Evolutionary conservation across 2,113 vertebrate species (phyloP).

Genomic region (Heteronetta atricapilla): DNA sequence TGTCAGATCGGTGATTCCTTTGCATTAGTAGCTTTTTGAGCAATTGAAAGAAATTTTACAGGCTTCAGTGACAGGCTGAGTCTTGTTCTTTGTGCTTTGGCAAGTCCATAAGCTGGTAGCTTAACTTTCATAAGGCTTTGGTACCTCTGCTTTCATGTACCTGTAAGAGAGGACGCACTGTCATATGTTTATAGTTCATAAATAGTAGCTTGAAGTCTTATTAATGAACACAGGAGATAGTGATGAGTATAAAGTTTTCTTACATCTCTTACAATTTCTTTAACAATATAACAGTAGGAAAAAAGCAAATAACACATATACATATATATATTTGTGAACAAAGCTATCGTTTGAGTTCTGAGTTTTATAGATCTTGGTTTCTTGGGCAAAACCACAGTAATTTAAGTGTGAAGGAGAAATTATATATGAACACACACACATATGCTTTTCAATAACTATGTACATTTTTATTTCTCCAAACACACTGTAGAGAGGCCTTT

Average conservation of each 20-base stretch:
- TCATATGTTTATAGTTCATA: background rate
- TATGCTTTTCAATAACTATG: background rate
- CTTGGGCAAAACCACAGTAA: background rate
- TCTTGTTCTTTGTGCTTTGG: background rate
- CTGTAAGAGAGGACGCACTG: background rate
- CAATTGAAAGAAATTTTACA: background rate
- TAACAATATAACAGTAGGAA: background rate
- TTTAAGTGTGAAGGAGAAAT: background rate
- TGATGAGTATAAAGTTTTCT: background rate
- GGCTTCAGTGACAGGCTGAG: background rate
- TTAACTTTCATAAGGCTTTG: background rate
- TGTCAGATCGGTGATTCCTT: background rate
- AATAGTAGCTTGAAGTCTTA: background rate
- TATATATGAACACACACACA: fast-evolving
- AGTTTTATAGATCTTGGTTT: background rate
- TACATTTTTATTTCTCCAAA: background rate
- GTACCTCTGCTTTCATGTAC: background rate
- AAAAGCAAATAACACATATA: background rate
- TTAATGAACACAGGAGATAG: fast-evolving
- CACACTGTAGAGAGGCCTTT: background rate
- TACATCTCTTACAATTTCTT: background rate
- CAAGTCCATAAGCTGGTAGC: background rate
- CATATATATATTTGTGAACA: background rate
- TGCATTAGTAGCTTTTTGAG: background rate
- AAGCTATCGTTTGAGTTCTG: background rate